Percentiles rank a stretch among this genome's conserved stretches.
Conservation (phyloP, 2,797 vertebrate species). For the Thalassophryne amazonica region DNA sequence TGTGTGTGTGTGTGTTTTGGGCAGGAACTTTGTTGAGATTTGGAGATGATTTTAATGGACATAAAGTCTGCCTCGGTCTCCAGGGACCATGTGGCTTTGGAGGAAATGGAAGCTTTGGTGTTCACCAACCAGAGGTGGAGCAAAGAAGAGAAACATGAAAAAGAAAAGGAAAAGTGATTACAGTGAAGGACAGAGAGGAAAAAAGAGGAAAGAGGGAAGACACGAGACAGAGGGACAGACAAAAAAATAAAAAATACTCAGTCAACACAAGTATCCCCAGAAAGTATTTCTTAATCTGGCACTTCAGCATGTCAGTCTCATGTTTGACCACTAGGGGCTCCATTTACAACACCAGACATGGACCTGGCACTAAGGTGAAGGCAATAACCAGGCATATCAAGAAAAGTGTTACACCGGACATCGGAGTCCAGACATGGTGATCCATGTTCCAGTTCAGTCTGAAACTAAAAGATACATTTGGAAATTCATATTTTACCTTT, state of each 20-base stretch:
- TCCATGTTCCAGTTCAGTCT: no score
- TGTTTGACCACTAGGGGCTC: slow-evolving; percentile 46
- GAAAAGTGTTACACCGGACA: no score
- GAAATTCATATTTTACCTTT: no score
- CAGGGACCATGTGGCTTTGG: slow-evolving; percentile 48
- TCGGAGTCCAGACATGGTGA: no score
- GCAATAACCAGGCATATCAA: no score
- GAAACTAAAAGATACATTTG: no score
- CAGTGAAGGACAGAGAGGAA: neutral
- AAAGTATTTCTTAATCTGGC: slow-evolving; percentile 59
- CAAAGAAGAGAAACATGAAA: neutral
- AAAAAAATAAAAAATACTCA: neutral
- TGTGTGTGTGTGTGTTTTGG: no score
- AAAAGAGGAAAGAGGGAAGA: neutral
- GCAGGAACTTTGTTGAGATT: slow-evolving; percentile 52
- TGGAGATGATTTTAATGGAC: slow-evolving; percentile 61
- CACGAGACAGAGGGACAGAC: neutral
- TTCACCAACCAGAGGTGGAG: neutral
- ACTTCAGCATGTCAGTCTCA: slow-evolving; percentile 19
- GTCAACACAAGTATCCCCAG: slow-evolving; percentile 54
- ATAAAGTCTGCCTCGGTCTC: slow-evolving; percentile 65
- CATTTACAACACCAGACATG: no score
- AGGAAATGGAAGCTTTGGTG: slow-evolving; percentile 41
- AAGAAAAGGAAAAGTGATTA: neutral
- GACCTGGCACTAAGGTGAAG: no score